These are phyloP conservation scores for Myiopsitta monachus DNA, from an alignment of 2,113 vertebrate genomes.

Conservation along the genomic window DNA sequence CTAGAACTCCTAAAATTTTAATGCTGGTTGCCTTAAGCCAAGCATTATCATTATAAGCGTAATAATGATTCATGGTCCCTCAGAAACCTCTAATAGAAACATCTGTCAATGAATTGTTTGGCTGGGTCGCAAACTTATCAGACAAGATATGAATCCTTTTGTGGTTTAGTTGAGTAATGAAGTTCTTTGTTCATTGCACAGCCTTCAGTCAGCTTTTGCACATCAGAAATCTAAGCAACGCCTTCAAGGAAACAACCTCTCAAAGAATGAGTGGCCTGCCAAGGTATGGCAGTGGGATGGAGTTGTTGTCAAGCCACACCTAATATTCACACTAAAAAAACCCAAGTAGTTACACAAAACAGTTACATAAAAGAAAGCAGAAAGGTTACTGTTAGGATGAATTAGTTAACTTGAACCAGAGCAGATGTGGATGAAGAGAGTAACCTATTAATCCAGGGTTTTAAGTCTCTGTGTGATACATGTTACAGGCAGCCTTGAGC, in stretches of 20 bases:
- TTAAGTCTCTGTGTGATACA: background rate
- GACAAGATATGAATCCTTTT: background rate
- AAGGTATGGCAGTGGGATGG: background rate
- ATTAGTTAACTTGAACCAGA: background rate
- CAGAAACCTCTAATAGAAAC: background rate
- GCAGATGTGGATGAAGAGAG: background rate
- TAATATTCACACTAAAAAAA: background rate
- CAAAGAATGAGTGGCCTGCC: background rate
- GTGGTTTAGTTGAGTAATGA: background rate
- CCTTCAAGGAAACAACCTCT: background rate
- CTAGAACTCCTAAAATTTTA: background rate
- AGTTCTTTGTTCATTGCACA: background rate
- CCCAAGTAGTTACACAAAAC: background rate
- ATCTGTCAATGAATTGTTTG: slow-evolving; percentile 19
- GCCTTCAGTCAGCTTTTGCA: background rate
- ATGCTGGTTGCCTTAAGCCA: background rate
- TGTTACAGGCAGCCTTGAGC: background rate
- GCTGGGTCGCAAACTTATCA: background rate
- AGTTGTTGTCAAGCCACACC: background rate
- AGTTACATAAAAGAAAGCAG: background rate
- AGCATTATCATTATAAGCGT: background rate
- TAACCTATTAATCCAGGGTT: background rate
- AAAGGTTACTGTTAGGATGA: background rate
- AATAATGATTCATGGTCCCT: background rate
- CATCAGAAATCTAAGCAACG: background rate